Evolutionary conservation across 1,140 invertebrate genomes (phyloP).

Genomic region (Asobara japonica): DNA sequence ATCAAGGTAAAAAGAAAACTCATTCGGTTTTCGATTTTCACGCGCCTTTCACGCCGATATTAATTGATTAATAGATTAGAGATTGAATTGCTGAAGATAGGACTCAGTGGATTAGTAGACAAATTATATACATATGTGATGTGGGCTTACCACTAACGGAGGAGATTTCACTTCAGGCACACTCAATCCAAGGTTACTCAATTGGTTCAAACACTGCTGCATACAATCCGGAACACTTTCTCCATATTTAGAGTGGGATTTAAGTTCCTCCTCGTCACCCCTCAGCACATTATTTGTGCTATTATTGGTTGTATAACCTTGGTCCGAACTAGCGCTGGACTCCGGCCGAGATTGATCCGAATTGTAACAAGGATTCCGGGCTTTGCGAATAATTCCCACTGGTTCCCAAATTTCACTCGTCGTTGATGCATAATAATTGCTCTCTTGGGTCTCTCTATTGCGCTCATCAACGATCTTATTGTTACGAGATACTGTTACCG

Average conservation of each 20-base stretch:
- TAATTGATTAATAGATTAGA: too few species aligned
- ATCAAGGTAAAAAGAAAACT: too few species aligned
- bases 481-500: slow-evolving; percentile 75
- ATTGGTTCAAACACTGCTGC: slow-evolving; percentile 19
- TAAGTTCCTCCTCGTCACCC: slow-evolving; percentile 48
- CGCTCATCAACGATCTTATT: slow-evolving; percentile 78
- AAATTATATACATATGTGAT: not conserved
- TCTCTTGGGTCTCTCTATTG: slow-evolving; percentile 78
- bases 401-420: slow-evolving; percentile 78
- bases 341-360: slow-evolving; percentile 62
- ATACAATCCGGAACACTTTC: slow-evolving; percentile 53
- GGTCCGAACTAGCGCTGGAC: slow-evolving; percentile 64
- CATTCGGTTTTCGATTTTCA: not conserved
- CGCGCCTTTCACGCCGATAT: not conserved
- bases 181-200: slow-evolving; percentile 33
- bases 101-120: not conserved
- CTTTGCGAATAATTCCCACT: slow-evolving; percentile 66
- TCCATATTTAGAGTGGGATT: slow-evolving; percentile 55
- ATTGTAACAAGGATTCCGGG: slow-evolving; percentile 60
- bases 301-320: slow-evolving; percentile 62
- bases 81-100: not conserved
- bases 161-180: slow-evolving; percentile 52
- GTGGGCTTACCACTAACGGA: slow-evolving; percentile 59
- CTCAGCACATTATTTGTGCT: slow-evolving; percentile 57
- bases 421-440: slow-evolving; percentile 76